phyloP scores from a whole-genome alignment of 1,140 invertebrate species.

The Ladona fulva region DNA sequence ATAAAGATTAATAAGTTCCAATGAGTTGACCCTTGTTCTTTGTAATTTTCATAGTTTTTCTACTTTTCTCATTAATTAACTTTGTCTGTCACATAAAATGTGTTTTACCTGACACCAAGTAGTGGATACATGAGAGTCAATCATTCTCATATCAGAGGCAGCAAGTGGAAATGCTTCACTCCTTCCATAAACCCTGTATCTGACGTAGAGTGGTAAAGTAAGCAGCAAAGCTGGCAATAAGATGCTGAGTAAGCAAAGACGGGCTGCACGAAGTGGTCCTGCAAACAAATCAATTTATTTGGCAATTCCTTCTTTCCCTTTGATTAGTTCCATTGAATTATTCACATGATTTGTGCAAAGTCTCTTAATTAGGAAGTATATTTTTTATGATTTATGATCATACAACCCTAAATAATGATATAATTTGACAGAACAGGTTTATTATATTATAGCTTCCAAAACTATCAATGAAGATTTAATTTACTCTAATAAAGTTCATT shows the following conservation, averaged over 20 bases:
- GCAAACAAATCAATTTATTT: not conserved
- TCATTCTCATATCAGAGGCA: conserved; percentile 64
- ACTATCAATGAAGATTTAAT: no score
- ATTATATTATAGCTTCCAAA: no score
- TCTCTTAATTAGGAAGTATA: not conserved
- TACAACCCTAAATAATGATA: no score
- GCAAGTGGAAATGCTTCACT: conserved; percentile 59
- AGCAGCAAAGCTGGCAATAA: conserved; percentile 54
- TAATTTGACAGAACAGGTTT: no score
- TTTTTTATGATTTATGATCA: no score
- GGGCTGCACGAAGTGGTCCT: conserved; percentile 48
- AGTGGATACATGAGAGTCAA: conserved; percentile 61
- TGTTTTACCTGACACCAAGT: conserved; percentile 63
- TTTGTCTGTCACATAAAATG: no score
- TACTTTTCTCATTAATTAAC: no score
- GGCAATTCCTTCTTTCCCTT: not conserved
- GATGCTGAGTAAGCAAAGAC: conserved; percentile 53
- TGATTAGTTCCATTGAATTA: not conserved
- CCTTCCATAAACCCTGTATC: conserved; percentile 52
- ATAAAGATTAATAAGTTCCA: no score
- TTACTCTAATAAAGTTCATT: no score
- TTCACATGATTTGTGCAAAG: not conserved
- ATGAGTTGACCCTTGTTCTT: no score
- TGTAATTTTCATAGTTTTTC: no score
- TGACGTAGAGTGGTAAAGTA: conserved; percentile 53